Percentiles rank a stretch among this genome's conserved stretches.
These are phyloP conservation scores for Phrynocephalus versicolor DNA, from an alignment of 2,113 vertebrate species.

Conservation along the genomic window DNA sequence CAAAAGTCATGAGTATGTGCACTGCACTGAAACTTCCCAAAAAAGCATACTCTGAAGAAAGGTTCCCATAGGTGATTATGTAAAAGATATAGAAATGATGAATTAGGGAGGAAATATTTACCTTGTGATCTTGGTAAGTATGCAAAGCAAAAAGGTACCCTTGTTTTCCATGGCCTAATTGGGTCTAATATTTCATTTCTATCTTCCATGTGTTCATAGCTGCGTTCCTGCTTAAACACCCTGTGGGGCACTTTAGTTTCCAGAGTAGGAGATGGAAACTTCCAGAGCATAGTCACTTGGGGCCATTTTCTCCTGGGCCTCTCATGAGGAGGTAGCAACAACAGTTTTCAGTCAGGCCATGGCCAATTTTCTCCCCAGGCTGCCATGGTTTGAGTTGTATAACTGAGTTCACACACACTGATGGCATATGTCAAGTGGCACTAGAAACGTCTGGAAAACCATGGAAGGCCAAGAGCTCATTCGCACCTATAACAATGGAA, in stretches of 20 bases:
- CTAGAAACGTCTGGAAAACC: not conserved
- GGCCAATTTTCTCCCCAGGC: not conserved
- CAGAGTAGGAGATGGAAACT: constrained; percentile 21
- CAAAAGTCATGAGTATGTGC: too few species aligned
- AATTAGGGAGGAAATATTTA: not conserved
- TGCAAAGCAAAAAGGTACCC: not conserved
- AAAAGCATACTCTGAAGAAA: too few species aligned
- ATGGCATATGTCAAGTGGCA: not conserved
- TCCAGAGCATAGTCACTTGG: constrained; percentile 9
- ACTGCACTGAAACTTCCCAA: too few species aligned
- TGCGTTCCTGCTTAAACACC: constrained; percentile 6
- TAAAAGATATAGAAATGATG: not conserved
- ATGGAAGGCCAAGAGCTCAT: not conserved
- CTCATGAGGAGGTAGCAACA: not conserved
- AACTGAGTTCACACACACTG: not conserved
- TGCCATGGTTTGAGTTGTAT: not conserved
- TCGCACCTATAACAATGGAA: not conserved
- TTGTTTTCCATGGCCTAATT: not conserved
- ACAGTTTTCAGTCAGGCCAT: not conserved
- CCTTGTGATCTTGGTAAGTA: not conserved
- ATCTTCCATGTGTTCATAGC: constrained; percentile 13
- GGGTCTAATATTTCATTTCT: not conserved
- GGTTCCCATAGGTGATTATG: too few species aligned
- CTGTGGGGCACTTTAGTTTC: constrained; percentile 23
- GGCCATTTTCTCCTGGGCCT: constrained; percentile 13